These are phyloP conservation scores for Tricholaema leucomelas DNA, from an alignment of 2,113 vertebrate species.

Conservation along the genomic window DNA sequence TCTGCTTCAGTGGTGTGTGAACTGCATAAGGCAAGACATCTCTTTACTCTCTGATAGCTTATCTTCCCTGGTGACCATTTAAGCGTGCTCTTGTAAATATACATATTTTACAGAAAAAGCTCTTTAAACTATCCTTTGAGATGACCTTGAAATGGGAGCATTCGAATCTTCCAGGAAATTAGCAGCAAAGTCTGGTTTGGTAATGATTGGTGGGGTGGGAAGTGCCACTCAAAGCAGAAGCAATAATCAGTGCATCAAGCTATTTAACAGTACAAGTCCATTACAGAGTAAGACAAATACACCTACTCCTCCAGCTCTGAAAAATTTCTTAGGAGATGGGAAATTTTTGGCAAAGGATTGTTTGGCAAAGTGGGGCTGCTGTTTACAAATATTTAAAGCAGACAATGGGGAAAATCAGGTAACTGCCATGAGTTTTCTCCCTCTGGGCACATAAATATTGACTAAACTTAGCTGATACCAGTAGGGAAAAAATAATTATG, in stretches of 20 bases:
- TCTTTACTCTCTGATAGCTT: slow-evolving; percentile 93
- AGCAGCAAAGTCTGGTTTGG: slow-evolving; percentile 77
- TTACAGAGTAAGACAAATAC: slow-evolving; percentile 48
- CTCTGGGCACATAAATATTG: neutral
- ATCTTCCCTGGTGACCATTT: slow-evolving; percentile 92
- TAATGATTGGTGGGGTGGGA: slow-evolving; percentile 77
- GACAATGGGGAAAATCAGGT: neutral
- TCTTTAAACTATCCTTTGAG: slow-evolving; percentile 81
- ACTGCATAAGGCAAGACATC: slow-evolving; percentile 90
- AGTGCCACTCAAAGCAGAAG: slow-evolving; percentile 78
- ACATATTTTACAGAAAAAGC: slow-evolving; percentile 85
- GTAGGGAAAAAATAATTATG: neutral
- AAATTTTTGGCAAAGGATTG: neutral
- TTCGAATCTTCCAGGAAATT: slow-evolving; percentile 86
- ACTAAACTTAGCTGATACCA: neutral
- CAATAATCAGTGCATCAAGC: slow-evolving; percentile 62
- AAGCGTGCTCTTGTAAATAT: slow-evolving; percentile 95
- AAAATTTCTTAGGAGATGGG: neutral
- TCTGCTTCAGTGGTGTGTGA: slow-evolving; percentile 96
- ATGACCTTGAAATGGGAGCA: slow-evolving; percentile 86
- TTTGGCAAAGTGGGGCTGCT: neutral
- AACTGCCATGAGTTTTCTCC: neutral
- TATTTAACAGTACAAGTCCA: slow-evolving; percentile 73
- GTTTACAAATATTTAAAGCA: slow-evolving; percentile 15
- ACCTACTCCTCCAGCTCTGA: neutral